phyloP scores from a whole-genome alignment of 2,797 vertebrate genomes.

The Scolopax rusticola region DNA sequence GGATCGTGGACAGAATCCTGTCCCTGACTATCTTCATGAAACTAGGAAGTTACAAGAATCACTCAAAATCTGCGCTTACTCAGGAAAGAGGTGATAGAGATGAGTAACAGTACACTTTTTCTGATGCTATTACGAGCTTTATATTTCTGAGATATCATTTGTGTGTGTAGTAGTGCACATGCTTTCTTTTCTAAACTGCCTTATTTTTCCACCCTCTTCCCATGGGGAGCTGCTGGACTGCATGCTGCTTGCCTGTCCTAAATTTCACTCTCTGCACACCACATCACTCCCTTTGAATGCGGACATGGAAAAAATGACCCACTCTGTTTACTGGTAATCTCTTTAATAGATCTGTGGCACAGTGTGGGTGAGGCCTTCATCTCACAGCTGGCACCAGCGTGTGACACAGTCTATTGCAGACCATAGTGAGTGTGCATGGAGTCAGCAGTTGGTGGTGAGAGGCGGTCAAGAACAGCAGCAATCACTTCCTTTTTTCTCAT shows the following conservation, averaged over 20 bases:
- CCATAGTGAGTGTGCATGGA: neutral
- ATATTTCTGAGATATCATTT: neutral
- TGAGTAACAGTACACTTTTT: neutral
- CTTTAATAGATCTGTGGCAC: slow-evolving; percentile 1
- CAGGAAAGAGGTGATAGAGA: neutral
- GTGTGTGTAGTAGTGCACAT: neutral
- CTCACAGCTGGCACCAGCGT: neutral
- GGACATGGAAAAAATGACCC: slow-evolving; percentile 18
- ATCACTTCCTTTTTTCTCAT: neutral
- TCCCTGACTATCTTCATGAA: neutral
- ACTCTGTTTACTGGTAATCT: neutral
- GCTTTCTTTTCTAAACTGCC: neutral
- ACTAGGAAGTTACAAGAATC: neutral
- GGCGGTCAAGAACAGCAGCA: neutral
- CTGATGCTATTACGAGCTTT: neutral
- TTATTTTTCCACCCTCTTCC: neutral
- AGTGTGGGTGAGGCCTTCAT: neutral
- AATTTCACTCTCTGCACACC: neutral
- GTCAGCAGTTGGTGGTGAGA: neutral
- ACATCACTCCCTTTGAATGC: neutral
- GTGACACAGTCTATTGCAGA: neutral
- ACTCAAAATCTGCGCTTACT: neutral
- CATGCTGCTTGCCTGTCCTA: neutral
- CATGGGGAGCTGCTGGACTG: neutral
- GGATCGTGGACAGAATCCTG: neutral